Evolutionary conservation across 2,888 invertebrate species (phyloP), one percentile per base, ranked within the genome.

Genomic region (Spialia ferax): DNA sequence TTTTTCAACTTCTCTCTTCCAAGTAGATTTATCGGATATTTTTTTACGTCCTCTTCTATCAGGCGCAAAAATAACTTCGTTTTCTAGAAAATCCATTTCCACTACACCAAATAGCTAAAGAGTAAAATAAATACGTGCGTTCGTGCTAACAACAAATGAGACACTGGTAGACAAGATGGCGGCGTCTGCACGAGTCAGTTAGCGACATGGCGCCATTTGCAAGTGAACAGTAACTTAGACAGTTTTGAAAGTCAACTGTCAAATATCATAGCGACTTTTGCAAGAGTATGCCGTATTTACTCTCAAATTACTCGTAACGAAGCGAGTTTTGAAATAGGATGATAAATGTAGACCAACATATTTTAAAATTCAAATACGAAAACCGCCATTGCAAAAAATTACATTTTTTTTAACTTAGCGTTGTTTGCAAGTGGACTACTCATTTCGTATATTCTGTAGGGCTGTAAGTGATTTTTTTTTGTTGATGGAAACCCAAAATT

Each of bases 1-100:
- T 50, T 50, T 59, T 42, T 62, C 62, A 62, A 62, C 32, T 62
- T 62, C 50, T 62, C 62, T 62, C 32, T 62, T 62, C 62, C 62
- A 62, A 26, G 62, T 62, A 62, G 62, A 62, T 50, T 62, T 62
- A 62, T 62, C 62, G 32, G 62, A 48, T 62, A 62, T 62, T 50
- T 62, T 62, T 29, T 62, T 62, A 62, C 62, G 62, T 32, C 48
- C 50, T 50, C 48, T 52, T 62, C 50, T 62, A 62, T 50, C 29
- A 62, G 62, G 61, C 48, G 61, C 61, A 48, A 62, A 32, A 62
- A 62, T 29, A 52, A 62, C 62, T 62, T 62, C 48, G 50, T 48
- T 62, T 62, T 62, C 62, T 52, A 50, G 52, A 48, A 62, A 50
- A 48, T 50, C 62, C 62, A 50, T 62, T 62, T 50, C 50, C 61